phyloP scores from a whole-genome alignment of 2,797 vertebrate genomes.

The Coccyzus lansbergi region DNA sequence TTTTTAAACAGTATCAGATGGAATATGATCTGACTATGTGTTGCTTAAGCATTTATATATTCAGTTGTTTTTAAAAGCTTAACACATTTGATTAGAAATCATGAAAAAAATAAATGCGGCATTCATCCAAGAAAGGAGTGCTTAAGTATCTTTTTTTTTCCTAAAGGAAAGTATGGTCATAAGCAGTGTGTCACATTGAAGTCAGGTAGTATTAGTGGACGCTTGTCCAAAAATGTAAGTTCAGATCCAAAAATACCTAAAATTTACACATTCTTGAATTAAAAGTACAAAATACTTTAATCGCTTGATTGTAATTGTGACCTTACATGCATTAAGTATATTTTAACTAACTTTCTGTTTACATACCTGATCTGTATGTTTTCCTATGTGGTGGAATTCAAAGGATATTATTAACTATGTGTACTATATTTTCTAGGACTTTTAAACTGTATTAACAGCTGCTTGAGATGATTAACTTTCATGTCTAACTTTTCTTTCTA shows the following conservation, averaged over 20 bases:
- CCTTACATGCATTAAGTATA: conserved; percentile 57
- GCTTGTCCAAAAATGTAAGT: not conserved
- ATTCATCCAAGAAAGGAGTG: conserved; percentile 61
- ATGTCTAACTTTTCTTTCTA: conserved; percentile 55
- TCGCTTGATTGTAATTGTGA: conserved; percentile 43
- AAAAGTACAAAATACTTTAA: not conserved
- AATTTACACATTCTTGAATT: not conserved
- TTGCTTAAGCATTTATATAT: not conserved
- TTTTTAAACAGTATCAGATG: not conserved
- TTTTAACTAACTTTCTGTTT: conserved; percentile 66
- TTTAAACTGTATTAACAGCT: conserved; percentile 27
- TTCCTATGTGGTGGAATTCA: conserved; percentile 51
- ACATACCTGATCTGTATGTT: conserved; percentile 27
- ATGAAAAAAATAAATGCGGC: not conserved
- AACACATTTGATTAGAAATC: not conserved
- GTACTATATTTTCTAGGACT: conserved; percentile 20
- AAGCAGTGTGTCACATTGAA: not conserved
- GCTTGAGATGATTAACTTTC: conserved; percentile 65
- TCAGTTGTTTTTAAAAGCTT: not conserved
- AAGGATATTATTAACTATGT: conserved; percentile 60
- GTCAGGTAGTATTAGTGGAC: not conserved
- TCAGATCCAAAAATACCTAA: not conserved
- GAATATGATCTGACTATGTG: not conserved
- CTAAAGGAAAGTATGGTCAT: not conserved
- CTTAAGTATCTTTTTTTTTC: not conserved